These are phyloP conservation scores for Ascaphus truei DNA, from an alignment of 2,113 vertebrate genomes.

Conservation along the genomic window DNA sequence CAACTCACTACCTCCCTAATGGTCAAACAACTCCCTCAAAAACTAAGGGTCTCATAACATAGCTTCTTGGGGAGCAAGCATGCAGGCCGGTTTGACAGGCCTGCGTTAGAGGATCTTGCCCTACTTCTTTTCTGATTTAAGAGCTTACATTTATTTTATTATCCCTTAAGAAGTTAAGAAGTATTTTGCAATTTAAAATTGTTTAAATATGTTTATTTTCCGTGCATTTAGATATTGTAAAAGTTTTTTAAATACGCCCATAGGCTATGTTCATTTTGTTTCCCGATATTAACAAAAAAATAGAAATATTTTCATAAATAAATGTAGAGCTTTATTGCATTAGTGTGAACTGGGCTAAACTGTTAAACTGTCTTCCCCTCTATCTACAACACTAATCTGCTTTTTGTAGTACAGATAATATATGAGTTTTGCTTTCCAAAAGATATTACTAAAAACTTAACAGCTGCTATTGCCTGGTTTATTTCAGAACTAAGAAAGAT, in stretches of 20 bases:
- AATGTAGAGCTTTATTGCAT: slow-evolving; percentile 28
- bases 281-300: slow-evolving; percentile 4
- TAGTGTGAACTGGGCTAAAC: slow-evolving; percentile 27
- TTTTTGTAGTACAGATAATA: slow-evolving; percentile 33
- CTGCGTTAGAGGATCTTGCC: background rate
- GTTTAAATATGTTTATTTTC: slow-evolving; percentile 13
- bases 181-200: slow-evolving; percentile 7
- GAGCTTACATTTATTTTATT: slow-evolving; percentile 8
- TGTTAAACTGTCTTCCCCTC: slow-evolving; percentile 20
- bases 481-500: slow-evolving; percentile 38
- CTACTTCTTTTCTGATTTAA: slow-evolving; percentile 8
- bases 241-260: background rate
- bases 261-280: background rate
- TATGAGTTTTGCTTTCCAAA: slow-evolving; percentile 22
- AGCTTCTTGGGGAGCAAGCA: too few species aligned
- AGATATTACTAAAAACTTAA: slow-evolving; percentile 31
- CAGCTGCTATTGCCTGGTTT: background rate
- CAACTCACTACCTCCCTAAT: too few species aligned
- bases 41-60: too few species aligned
- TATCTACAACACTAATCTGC: slow-evolving; percentile 14
- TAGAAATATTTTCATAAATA: slow-evolving; percentile 8
- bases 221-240: background rate
- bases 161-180: slow-evolving; percentile 21
- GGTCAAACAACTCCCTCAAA: too few species aligned
- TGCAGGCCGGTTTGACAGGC: too few species aligned